A percentile compares a stretch with the other conserved stretches of the same genome.
These are phyloP conservation scores for Diplodus puntazzo DNA, from an alignment of 2,797 vertebrate species.

Conservation along the genomic window DNA sequence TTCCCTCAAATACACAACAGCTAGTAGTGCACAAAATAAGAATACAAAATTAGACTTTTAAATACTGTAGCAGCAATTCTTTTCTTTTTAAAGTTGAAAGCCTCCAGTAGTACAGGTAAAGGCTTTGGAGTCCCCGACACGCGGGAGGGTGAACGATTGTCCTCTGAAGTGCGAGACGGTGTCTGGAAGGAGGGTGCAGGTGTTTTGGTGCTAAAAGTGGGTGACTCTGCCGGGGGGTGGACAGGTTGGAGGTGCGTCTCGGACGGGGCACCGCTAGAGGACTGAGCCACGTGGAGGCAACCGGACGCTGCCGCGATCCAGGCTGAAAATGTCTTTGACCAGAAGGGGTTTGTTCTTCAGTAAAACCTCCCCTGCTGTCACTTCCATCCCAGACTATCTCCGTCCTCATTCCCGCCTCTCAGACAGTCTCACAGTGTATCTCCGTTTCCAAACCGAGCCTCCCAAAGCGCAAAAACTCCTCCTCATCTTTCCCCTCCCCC, in stretches of 20 bases:
- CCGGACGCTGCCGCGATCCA: constrained; percentile 67
- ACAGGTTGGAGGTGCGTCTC: constrained; percentile 60
- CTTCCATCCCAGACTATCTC: constrained; percentile 20
- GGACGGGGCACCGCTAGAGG: constrained; percentile 53
- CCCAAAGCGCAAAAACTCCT: constrained; percentile 59
- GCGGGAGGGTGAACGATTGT: constrained; percentile 80
- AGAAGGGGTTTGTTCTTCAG: constrained; percentile 37
- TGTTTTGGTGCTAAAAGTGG: constrained; percentile 66
- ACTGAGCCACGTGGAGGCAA: constrained; percentile 54
- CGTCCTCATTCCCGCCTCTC: constrained; percentile 12
- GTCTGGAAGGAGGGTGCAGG: constrained; percentile 65
- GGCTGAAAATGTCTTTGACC: constrained; percentile 61
- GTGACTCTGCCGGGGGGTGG: constrained; percentile 53
- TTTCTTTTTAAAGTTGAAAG: constrained; percentile 80
- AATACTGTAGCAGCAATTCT: constrained; percentile 90
- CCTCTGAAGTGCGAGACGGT: constrained; percentile 75
- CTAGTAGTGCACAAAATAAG: constrained; percentile 90
- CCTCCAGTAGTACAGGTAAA: constrained; percentile 80
- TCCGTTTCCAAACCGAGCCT: constrained; percentile 48
- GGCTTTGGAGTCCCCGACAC: constrained; percentile 76
- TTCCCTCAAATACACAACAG: constrained; percentile 84
- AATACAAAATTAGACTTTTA: constrained; percentile 89
- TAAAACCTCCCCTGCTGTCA: constrained; percentile 46
- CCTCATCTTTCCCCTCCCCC: constrained; percentile 25
- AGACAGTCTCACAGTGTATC: constrained; percentile 56